Percentiles rank a stretch among this genome's conserved stretches.
Evolutionary conservation across 1,140 invertebrate genomes (phyloP).

Genomic region (Rhyzopertha dominica): DNA sequence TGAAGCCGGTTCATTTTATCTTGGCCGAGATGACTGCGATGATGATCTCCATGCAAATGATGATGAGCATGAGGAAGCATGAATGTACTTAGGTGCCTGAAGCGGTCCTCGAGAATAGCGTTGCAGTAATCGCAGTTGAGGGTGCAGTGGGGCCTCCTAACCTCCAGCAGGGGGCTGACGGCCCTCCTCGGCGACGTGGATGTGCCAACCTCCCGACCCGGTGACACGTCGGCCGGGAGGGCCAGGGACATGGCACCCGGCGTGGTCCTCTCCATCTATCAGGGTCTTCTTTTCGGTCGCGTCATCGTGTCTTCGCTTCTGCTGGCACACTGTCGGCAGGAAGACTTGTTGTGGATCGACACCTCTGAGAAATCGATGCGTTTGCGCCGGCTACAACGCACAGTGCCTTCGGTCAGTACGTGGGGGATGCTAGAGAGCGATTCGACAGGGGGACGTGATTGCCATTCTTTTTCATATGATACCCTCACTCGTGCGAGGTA

Average conservation of each 20-base stretch:
- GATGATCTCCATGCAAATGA: no score
- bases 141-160: conserved; percentile 64
- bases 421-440: no score
- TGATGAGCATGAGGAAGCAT: no score
- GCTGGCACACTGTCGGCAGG: no score
- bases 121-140: conserved; percentile 67
- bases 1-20: no score
- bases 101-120: conserved; percentile 60
- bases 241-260: conserved; percentile 48
- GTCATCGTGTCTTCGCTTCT: no score
- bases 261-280: conserved; percentile 17
- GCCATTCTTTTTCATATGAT: no score
- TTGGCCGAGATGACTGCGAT: no score
- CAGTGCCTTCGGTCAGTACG: conserved; percentile 6
- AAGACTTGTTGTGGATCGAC: no score
- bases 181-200: conserved; percentile 57
- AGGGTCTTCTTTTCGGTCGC: no score
- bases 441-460: no score
- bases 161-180: conserved; percentile 62
- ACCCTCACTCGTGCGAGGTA: no score
- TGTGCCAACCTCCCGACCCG: conserved; percentile 40
- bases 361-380: conserved; percentile 32
- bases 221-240: conserved; percentile 40
- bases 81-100: conserved; percentile 60
- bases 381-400: conserved; percentile 23